phyloP scores from a whole-genome alignment of 2,888 invertebrate species.

The Aleiodes testaceus region DNA sequence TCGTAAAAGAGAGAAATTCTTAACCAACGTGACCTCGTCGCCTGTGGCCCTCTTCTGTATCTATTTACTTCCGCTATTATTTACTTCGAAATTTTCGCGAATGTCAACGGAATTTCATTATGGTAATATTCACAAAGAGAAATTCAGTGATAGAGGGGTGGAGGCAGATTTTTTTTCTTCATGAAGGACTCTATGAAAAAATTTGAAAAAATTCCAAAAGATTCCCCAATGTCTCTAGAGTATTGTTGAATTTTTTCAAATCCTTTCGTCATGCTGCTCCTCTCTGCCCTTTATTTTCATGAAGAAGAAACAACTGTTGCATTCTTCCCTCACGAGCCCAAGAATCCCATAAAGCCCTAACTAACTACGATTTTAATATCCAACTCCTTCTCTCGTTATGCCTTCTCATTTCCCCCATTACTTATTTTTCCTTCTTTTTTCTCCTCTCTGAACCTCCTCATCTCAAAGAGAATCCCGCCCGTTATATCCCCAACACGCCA shows the following conservation, averaged over 20 bases:
- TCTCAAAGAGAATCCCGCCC: slow-evolving; percentile 26
- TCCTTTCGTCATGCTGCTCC: too few species aligned
- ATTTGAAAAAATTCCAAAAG: too few species aligned
- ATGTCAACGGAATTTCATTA: too few species aligned
- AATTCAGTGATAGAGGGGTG: too few species aligned
- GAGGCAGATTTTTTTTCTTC: too few species aligned
- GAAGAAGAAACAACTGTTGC: too few species aligned
- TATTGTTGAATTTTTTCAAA: too few species aligned
- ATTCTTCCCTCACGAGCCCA: not conserved
- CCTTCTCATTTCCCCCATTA: slow-evolving; percentile 10
- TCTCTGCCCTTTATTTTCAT: too few species aligned
- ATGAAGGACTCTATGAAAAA: too few species aligned
- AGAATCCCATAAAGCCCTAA: not conserved
- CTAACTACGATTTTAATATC: not conserved
- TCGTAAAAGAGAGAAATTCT: not conserved
- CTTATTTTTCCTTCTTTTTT: not conserved
- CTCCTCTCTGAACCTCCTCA: slow-evolving; percentile 9
- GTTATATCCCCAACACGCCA: slow-evolving; percentile 48
- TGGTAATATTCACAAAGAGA: too few species aligned
- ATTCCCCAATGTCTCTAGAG: too few species aligned
- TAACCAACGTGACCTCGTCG: slow-evolving; percentile 28
- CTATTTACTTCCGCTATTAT: slow-evolving; percentile 27
- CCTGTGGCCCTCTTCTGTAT: slow-evolving; percentile 11
- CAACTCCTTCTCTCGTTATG: slow-evolving; percentile 1
- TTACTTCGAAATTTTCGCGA: not conserved